Evolutionary conservation across 2,113 vertebrate genomes (phyloP), one percentile per base, ranked within the genome.

Genomic region (Empidonax traillii): DNA sequence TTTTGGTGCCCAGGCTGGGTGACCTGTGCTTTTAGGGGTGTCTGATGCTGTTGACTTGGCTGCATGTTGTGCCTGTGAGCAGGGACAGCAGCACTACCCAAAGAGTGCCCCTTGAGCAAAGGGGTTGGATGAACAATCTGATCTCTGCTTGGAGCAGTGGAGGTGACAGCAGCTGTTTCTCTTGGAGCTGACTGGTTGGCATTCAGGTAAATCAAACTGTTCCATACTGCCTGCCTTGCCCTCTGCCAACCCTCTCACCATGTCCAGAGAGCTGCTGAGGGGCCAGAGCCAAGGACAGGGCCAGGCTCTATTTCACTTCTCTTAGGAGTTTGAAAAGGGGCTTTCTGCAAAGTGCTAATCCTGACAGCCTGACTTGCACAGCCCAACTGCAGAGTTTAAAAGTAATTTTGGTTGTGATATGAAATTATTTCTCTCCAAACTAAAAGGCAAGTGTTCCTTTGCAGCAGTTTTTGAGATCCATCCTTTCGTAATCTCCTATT

Each of bases 1-100:
- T 16, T 55, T 59, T 5, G 16, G 12, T 30, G 44, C 8, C 3
- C 8, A 23, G 58, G 0, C 9, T 28, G 0, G 2, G 17, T 87
- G 58, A 14, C 24, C 23, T 17, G 27, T 39, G 43, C 58, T 46
- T 5, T 33, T 2, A 1, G 17, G 24, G 27, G 6, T 17, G 22
- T 30, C 84, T 74, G n/a, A 22, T 47, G 37, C 37, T 49, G 10
- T 35, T 46, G 56, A 12, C 74, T 65, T 39, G 24, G 21, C 35
- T 46, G 39, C 2, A 0, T 2, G 4, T 47, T 71, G 52, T 37
- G 24, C 53, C 33, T 46, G 27, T 5, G 33, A 85, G 25, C 30
- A 4, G 2, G 8, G 59, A 3, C 8, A 61, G 16, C 43, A 43
- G 33, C 0, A 6, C 20, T 37, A 21, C 24, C 22, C 15, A 11